A percentile compares a stretch with the other conserved stretches of the same genome.
Evolutionary conservation across 2,797 vertebrate species (phyloP).

Genomic region (Bradypodion ventrale): DNA sequence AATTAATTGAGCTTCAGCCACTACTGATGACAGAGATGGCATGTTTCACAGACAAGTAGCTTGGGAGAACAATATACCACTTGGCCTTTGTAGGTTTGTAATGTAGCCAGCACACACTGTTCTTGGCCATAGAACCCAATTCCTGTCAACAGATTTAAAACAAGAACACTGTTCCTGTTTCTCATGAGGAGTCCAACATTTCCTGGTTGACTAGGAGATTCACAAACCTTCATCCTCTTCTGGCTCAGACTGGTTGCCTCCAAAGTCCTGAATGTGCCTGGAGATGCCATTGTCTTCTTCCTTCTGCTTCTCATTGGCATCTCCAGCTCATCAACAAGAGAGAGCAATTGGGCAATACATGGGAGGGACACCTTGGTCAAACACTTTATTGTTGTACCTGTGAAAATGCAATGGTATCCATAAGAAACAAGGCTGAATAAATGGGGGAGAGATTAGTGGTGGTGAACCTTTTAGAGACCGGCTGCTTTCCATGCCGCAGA

Average conservation of each 20-base stretch:
- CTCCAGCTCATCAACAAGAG: rapidly evolving
- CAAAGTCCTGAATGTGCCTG: neutral
- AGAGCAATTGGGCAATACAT: neutral
- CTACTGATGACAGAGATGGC: neutral
- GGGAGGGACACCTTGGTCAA: neutral
- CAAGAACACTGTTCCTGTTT: neutral
- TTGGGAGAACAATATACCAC: neutral
- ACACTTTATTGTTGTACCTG: neutral
- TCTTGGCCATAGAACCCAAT: slow-evolving; percentile 25
- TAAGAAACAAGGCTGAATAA: too few species aligned
- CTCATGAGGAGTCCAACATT: neutral
- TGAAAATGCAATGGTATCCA: neutral
- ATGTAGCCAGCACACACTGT: slow-evolving; percentile 26
- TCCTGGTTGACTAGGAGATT: neutral
- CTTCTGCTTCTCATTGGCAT: neutral
- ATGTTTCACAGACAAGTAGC: neutral
- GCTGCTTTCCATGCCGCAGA: too few species aligned
- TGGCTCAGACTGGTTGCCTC: neutral
- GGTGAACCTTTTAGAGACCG: too few species aligned
- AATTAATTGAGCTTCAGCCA: neutral
- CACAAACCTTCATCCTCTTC: neutral
- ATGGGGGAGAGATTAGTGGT: too few species aligned
- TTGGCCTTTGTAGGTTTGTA: slow-evolving; percentile 6
- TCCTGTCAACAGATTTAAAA: slow-evolving; percentile 26
- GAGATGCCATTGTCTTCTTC: neutral